These are phyloP conservation scores for Amblyopsis rosae DNA, from an alignment of 2,113 vertebrate genomes.

Conservation along the genomic window DNA sequence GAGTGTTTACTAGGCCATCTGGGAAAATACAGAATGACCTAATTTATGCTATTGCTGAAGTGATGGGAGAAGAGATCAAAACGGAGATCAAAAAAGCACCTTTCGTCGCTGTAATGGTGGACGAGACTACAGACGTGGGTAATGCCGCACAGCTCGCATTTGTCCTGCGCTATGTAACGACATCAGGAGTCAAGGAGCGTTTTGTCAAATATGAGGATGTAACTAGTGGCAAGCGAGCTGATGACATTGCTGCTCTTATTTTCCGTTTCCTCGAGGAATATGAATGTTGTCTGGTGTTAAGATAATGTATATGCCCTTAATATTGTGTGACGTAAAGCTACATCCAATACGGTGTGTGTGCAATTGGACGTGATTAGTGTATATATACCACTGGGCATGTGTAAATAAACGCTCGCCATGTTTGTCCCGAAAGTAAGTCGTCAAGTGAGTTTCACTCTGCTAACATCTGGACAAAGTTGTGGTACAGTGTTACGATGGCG, in stretches of 20 bases:
- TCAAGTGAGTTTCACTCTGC: too few species aligned
- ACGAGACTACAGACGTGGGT: slow-evolving; percentile 9
- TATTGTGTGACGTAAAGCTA: too few species aligned
- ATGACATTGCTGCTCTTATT: slow-evolving; percentile 26
- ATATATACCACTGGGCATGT: too few species aligned
- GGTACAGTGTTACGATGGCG: slow-evolving; percentile 14
- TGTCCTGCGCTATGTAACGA: slow-evolving; percentile 4
- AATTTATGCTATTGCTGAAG: slow-evolving; percentile 11
- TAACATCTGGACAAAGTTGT: slow-evolving; percentile 30
- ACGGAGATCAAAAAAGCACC: slow-evolving; percentile 15
- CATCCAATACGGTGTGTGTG: too few species aligned
- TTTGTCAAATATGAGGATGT: slow-evolving; percentile 15
- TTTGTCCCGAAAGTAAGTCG: too few species aligned
- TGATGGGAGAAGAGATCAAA: slow-evolving; percentile 24
- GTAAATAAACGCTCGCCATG: too few species aligned
- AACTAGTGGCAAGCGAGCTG: slow-evolving; percentile 9
- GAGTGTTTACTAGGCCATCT: slow-evolving; percentile 20
- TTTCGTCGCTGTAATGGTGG: slow-evolving; percentile 28
- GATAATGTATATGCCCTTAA: too few species aligned
- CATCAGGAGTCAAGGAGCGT: slow-evolving; percentile 9
- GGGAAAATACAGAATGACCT: slow-evolving; percentile 31
- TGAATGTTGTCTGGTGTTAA: slow-evolving; percentile 5
- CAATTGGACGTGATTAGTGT: too few species aligned
- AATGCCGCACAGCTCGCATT: slow-evolving; percentile 9
- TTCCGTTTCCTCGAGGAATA: slow-evolving; percentile 15